Evolutionary conservation across 2,797 vertebrate species (phyloP).

Genomic region (Strix occidentalis): DNA sequence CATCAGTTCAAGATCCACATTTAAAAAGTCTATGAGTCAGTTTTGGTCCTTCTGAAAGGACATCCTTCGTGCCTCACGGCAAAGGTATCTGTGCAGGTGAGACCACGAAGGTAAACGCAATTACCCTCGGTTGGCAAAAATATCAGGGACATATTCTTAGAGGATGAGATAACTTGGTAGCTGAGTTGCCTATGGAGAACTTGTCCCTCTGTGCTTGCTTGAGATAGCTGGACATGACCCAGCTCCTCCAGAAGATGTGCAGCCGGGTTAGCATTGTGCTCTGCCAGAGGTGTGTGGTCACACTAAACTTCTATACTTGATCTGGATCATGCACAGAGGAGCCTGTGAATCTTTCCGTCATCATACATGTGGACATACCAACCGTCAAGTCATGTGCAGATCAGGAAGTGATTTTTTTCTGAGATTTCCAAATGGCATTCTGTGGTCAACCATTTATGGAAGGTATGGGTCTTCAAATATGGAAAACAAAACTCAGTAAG

Average conservation of each 20-base stretch:
- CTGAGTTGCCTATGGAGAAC: not conserved
- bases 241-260: rapidly evolving
- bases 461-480: not conserved
- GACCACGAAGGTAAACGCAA: not conserved
- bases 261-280: rapidly evolving
- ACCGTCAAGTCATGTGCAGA: not conserved
- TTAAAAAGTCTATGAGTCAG: not conserved
- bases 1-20: not conserved
- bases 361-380: not conserved
- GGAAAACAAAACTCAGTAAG: not conserved
- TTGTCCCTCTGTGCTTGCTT: not conserved
- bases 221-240: not conserved
- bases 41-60: not conserved
- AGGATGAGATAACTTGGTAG: not conserved
- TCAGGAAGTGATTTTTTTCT: not conserved
- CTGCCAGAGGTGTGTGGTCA: not conserved
- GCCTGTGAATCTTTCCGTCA: not conserved
- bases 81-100: not conserved
- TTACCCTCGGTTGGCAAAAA: not conserved
- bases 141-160: not conserved
- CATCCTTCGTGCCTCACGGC: not conserved
- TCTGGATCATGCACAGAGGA: not conserved
- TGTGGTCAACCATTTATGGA: not conserved
- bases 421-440: not conserved
- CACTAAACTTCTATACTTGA: not conserved